These are phyloP conservation scores for Tetheella fluctuosa DNA, from an alignment of 2,888 invertebrate species.

Conservation along the genomic window DNA sequence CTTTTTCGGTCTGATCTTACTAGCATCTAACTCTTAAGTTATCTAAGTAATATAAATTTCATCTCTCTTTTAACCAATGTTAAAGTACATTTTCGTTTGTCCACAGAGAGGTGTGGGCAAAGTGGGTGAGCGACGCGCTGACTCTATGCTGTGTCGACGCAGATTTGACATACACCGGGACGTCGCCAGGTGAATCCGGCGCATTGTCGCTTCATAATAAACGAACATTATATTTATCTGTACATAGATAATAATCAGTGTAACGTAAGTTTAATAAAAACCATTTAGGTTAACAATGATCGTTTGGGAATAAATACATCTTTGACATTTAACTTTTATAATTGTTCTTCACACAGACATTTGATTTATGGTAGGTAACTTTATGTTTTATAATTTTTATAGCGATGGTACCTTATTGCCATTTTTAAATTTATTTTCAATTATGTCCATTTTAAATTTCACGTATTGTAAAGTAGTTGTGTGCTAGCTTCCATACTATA, in stretches of 20 bases:
- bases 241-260: background rate
- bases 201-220: constrained; percentile 40
- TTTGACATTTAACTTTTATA: background rate
- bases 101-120: constrained; percentile 69
- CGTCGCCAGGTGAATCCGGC: constrained; percentile 86
- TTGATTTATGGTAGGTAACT: too few relatives aligned
- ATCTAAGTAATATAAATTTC: background rate
- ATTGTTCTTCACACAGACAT: too few relatives aligned
- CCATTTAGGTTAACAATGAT: background rate
- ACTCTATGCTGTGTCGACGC: constrained; percentile 84
- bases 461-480: too few relatives aligned
- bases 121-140: constrained; percentile 63
- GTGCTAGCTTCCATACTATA: too few relatives aligned
- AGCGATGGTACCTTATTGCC: too few relatives aligned
- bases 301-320: background rate
- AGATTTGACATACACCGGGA: constrained; percentile 87
- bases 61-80: constrained; percentile 9
- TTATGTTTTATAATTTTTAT: too few relatives aligned
- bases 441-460: too few relatives aligned
- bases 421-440: too few relatives aligned
- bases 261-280: background rate
- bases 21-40: too few relatives aligned
- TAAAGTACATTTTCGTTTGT: constrained; percentile 30
- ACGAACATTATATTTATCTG: constrained; percentile 24
- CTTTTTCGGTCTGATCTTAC: too few relatives aligned